Percentiles rank a stretch among this genome's conserved stretches.
These are phyloP conservation scores for Anisognathus igniventris DNA, from an alignment of 2,797 vertebrate genomes.

Conservation along the genomic window DNA sequence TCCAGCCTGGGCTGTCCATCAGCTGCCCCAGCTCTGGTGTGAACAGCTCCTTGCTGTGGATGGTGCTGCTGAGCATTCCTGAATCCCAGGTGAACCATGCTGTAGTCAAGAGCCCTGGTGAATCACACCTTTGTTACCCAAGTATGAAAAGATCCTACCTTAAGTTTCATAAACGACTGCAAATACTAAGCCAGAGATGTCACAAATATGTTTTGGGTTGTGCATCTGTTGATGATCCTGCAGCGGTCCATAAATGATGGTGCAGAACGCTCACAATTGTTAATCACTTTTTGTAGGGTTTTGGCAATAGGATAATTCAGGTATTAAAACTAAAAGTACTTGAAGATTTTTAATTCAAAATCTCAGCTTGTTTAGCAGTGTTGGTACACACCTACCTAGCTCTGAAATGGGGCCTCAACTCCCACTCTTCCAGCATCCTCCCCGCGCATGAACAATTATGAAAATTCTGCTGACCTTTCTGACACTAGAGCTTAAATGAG, in stretches of 20 bases:
- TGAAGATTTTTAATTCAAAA: background rate
- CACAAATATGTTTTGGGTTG: background rate
- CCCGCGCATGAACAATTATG: background rate
- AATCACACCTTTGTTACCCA: background rate
- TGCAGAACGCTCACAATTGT: background rate
- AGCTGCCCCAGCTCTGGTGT: background rate
- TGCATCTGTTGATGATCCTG: background rate
- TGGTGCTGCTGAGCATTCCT: background rate
- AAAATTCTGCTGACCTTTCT: background rate
- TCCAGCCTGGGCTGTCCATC: background rate
- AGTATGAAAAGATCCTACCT: background rate
- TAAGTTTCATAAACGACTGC: background rate
- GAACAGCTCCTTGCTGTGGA: background rate
- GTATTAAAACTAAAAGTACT: background rate
- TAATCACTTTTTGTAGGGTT: background rate
- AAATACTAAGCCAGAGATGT: background rate
- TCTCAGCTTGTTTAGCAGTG: background rate
- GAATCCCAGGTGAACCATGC: background rate
- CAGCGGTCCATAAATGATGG: fast-evolving
- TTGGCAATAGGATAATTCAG: background rate
- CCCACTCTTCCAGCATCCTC: background rate
- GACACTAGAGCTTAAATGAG: background rate
- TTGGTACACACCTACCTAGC: background rate
- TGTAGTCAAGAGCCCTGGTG: background rate
- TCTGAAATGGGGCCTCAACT: background rate